A percentile compares a stretch with the other conserved stretches of the same genome.
These are phyloP conservation scores for Paratilapia polleni DNA, from an alignment of 2,113 vertebrate species.

Conservation along the genomic window DNA sequence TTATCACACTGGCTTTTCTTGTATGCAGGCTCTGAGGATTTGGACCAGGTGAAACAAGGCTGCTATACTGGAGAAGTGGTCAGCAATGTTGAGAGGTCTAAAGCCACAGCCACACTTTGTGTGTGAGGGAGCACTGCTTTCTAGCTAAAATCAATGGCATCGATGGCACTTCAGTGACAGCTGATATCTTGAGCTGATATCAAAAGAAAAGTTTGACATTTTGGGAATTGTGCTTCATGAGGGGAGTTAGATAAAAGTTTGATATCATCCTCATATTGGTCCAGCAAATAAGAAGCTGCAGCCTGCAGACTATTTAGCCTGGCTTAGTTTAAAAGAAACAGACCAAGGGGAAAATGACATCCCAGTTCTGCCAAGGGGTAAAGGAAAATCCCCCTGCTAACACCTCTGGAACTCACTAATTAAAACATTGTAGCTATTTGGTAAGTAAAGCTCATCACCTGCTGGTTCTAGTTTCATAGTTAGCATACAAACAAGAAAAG, in stretches of 20 bases:
- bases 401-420: not conserved
- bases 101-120: not conserved
- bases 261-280: not conserved
- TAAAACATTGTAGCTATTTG: not conserved
- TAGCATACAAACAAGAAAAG: not conserved
- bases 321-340: not conserved
- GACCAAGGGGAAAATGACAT: not conserved
- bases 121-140: not conserved
- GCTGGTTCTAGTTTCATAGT: not conserved
- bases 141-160: not conserved
- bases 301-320: not conserved
- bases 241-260: not conserved
- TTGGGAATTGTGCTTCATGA: not conserved
- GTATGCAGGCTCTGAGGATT: not conserved
- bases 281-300: not conserved
- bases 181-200: not conserved
- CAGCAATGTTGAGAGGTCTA: not conserved
- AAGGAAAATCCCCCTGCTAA: not conserved
- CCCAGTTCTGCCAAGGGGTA: not conserved
- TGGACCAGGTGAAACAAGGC: constrained; percentile 18
- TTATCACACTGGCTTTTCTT: constrained; percentile 17
- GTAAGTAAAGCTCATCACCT: not conserved
- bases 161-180: not conserved
- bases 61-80: not conserved
- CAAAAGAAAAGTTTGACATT: not conserved